Evolutionary conservation across 1,140 invertebrate species (phyloP), one percentile per base, ranked within the genome.

Genomic region (Drosophila sp.): DNA sequence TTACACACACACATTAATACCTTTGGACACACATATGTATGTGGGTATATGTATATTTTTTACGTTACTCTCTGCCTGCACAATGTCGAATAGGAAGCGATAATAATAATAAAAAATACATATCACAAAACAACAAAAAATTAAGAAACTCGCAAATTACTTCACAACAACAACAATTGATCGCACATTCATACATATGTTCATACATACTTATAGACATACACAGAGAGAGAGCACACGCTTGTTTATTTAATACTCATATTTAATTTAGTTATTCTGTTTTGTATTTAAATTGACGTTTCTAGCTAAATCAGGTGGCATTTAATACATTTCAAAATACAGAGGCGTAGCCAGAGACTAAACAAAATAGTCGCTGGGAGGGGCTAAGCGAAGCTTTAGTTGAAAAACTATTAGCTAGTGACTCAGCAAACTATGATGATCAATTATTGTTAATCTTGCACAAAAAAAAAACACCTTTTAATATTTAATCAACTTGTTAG

Each of bases 21-120:
- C 11, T 33, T 55, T 11, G 3, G 41, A 23, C 4, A 17, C 25
- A 10, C 2, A 3, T 30, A 40, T n/a, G 4, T 47, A 62, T 54
- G 25, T 66, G 8, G n/a, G 23, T 23, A 23, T 69, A 40, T 40
- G 35, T 72, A 38, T 40, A 78, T 71, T 76, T 82, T 82, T 89
- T 87, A 83, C 84, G 84, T 78, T 83, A 76, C 73, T 73, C 29
- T 40, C 23, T 64, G 73, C 60, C 61, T 72, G 66, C 71, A 57
- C 68, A 70, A 72, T 64, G 35, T 57, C 44, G 66, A 89, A 84
- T 75, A 89, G 84, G 84, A 89, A 89, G 85, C 85, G 69, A 83
- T 68, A 77, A 83, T 70, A 70, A 69, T 58, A 76, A 71, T 66
- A 65, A 76, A 86, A 64, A 66, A 69, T 57, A 50, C 60, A 80